Percentiles rank a stretch among this genome's conserved stretches.
Conservation (phyloP, 2,113 vertebrate genomes). For the Anolis carolinensis region DNA sequence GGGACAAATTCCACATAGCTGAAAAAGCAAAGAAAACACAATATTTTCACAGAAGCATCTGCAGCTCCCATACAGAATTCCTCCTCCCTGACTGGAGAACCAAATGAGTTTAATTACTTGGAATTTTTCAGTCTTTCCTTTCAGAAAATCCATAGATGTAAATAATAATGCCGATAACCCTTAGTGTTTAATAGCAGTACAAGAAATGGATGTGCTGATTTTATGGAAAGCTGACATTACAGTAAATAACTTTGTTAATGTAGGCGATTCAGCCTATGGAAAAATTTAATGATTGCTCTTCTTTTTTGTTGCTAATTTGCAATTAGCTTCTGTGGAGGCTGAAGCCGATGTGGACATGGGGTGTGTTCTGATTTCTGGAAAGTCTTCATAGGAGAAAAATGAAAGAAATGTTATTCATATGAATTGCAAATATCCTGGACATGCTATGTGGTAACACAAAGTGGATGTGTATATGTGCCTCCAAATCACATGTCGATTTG, state of each 20-base stretch:
- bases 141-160: conserved; percentile 2
- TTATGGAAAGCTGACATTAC: neutral
- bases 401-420: neutral
- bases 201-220: conserved; percentile 12
- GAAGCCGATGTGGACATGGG: conserved; percentile 26
- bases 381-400: neutral
- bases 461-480: too few species aligned
- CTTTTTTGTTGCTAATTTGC: conserved; percentile 55
- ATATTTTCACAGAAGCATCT: conserved; percentile 7
- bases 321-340: conserved; percentile 59
- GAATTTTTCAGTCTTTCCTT: neutral
- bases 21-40: neutral
- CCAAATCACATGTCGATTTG: too few species aligned
- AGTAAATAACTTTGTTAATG: neutral
- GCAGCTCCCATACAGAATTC: neutral
- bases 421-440: neutral
- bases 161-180: neutral
- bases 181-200: conserved; percentile 18
- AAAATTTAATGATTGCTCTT: conserved; percentile 42
- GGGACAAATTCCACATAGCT: neutral
- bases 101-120: neutral
- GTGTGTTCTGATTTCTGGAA: neutral
- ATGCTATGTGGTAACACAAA: neutral
- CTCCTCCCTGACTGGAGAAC: neutral
- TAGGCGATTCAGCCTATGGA: neutral